These are phyloP conservation scores for Drosophila paranaensis DNA, from an alignment of 2,888 invertebrate species.

Conservation along the genomic window DNA sequence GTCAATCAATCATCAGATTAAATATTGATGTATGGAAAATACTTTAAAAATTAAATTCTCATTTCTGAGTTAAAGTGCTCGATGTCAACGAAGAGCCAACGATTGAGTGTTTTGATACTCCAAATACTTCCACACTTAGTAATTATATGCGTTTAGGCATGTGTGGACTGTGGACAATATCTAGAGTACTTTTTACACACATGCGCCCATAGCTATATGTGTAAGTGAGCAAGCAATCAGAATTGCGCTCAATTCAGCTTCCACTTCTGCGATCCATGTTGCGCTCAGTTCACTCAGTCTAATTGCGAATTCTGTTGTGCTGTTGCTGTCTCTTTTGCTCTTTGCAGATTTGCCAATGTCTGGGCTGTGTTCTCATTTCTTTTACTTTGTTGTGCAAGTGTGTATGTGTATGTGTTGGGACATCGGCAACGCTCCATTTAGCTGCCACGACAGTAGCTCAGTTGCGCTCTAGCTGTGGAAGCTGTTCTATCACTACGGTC, in stretches of 20 bases:
- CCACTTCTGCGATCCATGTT: not conserved
- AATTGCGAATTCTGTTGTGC: not conserved
- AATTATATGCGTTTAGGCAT: no score
- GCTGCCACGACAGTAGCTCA: not conserved
- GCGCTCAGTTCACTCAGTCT: not conserved
- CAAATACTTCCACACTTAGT: no score
- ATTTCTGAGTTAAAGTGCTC: no score
- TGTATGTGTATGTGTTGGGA: not conserved
- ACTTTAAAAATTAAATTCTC: no score
- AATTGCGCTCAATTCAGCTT: not conserved
- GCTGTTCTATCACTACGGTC: not conserved
- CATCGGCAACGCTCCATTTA: not conserved
- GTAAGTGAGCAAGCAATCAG: not conserved
- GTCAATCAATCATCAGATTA: conserved; percentile 1
- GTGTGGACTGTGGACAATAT: not conserved
- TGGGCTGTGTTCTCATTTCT: not conserved
- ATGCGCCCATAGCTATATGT: not conserved
- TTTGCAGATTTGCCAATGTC: not conserved
- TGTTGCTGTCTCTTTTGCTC: not conserved
- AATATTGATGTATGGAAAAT: not conserved
- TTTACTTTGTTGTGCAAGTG: not conserved
- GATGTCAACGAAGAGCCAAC: no score
- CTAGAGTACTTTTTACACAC: not conserved
- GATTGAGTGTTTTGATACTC: no score
- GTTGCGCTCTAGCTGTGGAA: not conserved